A percentile compares a stretch with the other conserved stretches of the same genome.
Conservation (phyloP, 2,797 vertebrate species). For the Lycodopsis pacificus region DNA sequence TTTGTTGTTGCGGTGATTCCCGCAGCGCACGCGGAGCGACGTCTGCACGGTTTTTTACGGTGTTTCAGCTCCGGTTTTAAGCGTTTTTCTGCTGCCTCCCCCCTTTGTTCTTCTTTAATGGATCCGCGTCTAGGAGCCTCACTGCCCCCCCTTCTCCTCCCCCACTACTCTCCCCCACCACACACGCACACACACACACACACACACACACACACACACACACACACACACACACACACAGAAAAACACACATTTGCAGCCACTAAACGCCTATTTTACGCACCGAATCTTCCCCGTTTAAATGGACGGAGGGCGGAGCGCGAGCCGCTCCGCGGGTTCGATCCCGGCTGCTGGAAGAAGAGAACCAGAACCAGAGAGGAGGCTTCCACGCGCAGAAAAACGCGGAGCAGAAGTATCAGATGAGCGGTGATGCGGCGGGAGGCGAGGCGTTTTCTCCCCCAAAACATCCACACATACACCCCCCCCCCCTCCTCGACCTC, state of each 20-base stretch:
- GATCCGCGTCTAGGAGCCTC: slow-evolving; percentile 70
- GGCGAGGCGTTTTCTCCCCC: slow-evolving; percentile 67
- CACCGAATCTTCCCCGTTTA: not conserved
- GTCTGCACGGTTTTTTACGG: not conserved
- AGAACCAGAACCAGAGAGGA: not conserved
- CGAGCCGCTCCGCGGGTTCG: too few relatives aligned
- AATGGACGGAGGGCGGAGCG: not conserved
- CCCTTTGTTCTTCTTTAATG: slow-evolving; percentile 79
- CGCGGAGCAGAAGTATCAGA: slow-evolving; percentile 9
- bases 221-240: slow-evolving; percentile 37
- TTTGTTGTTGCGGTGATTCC: too few relatives aligned
- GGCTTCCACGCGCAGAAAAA: slow-evolving; percentile 28
- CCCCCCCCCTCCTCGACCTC: slow-evolving; percentile 7
- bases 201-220: too few relatives aligned
- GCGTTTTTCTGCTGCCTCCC: slow-evolving; percentile 42
- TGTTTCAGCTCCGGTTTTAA: not conserved
- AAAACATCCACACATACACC: slow-evolving; percentile 45
- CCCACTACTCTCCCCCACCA: slow-evolving; percentile 9
- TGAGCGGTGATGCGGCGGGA: slow-evolving; percentile 57
- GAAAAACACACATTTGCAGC: slow-evolving; percentile 33
- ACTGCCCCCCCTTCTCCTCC: slow-evolving; percentile 47
- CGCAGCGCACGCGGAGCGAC: too few relatives aligned
- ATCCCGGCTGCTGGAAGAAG: too few relatives aligned
- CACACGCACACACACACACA: slow-evolving; percentile 32
- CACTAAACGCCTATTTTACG: slow-evolving; percentile 19